Conservation (phyloP, 64 coral and sea anemone genomes). For the Hydrozoanthus tunicans region DNA sequence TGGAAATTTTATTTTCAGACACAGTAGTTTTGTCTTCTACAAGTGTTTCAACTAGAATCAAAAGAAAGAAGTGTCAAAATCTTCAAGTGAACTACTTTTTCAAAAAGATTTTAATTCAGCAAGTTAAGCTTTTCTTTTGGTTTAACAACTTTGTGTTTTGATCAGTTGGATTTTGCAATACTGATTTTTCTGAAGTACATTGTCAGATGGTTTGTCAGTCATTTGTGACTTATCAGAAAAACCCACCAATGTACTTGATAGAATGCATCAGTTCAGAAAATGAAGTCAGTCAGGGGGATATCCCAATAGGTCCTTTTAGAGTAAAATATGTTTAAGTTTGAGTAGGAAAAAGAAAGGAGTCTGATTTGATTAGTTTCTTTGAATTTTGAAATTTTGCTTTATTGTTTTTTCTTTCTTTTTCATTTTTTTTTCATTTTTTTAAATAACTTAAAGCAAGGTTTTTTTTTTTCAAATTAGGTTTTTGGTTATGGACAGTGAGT, state of each 20-base stretch:
- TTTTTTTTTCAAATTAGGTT: background rate
- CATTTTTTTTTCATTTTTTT: too few relatives aligned
- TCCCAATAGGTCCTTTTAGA: background rate
- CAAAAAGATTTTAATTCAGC: too few relatives aligned
- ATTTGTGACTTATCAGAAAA: too few relatives aligned
- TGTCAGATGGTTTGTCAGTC: too few relatives aligned
- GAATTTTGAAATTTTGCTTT: background rate
- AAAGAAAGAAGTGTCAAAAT: background rate
- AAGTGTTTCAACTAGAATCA: background rate
- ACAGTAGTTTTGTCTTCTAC: background rate
- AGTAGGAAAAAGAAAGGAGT: background rate
- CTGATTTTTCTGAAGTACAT: too few relatives aligned
- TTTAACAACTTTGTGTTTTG: too few relatives aligned
- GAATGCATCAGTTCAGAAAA: slow-evolving; percentile 4
- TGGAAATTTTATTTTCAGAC: background rate
- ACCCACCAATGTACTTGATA: background rate
- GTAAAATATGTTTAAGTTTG: background rate
- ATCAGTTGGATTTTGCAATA: too few relatives aligned
- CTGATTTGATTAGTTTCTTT: background rate
- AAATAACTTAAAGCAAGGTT: background rate
- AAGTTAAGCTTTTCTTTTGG: too few relatives aligned
- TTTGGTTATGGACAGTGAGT: background rate
- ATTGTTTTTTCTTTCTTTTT: too few relatives aligned
- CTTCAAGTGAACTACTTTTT: too few relatives aligned
- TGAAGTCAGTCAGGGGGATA: slow-evolving; percentile 18